Base-by-base conservation (phyloP, 2,113 vertebrate genomes). In the Vireo altiloquus region DNA sequence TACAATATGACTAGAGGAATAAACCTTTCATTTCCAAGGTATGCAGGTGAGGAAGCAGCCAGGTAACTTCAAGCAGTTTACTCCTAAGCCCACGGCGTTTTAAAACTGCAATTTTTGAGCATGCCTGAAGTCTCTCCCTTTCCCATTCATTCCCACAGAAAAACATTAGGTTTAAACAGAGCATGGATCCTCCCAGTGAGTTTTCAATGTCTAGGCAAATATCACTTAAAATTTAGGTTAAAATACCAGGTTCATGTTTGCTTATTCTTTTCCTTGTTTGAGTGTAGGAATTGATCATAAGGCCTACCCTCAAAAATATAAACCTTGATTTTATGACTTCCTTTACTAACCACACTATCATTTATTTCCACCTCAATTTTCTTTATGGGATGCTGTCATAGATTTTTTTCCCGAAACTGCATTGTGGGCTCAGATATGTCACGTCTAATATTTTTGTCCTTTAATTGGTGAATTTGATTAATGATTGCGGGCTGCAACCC, bases 311-410 rank as follows among this genome's bases (percentile, higher is more conserved):
- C 46, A 57, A 37, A 61, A 69, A 46, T 42, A 65, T 6, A 80
- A 91, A 74, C 50, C 47, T 77, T 50, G 19, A 19, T 40, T 96
- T 94, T 74, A 92, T 72, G 19, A 77, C 92, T 90, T 96, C 88
- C 90, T 74, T 87, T 77, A 46, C 39, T 83, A 77, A 92, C 71
- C 28, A 0, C 59, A 39, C 18, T 15, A 35, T n/a, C 22, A 50
- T 61, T 86, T 86, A 77, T 74, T 90, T 80, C 71, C 68, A 85
- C 49, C 49, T 75, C 70, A 57, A 1, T 65, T 88, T 60, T 84
- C 57, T 60, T 69, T 61, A 25, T 18, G 47, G n/a, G 33, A 37
- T 24, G 31, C 27, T 59, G 40, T 1, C 27, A 42, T 13, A 27
- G 44, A 65, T 76, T 86, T 86, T 83, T 71, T 88, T 49, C 53